Evolutionary conservation across 2,113 vertebrate genomes (phyloP).

Genomic region (Takifugu bimaculatus): DNA sequence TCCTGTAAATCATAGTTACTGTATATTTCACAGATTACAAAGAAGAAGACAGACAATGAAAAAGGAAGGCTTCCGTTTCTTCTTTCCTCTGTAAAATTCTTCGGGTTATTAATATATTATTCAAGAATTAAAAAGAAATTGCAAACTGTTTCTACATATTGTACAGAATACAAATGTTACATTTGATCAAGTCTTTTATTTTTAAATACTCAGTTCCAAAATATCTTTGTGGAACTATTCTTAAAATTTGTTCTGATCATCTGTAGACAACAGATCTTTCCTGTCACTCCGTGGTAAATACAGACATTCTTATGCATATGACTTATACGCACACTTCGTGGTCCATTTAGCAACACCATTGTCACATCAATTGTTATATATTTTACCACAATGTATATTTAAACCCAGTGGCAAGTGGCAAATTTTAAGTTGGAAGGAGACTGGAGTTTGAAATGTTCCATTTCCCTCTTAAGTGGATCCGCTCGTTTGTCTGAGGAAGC

Average conservation of each 20-base stretch:
- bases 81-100: conserved; percentile 63
- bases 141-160: conserved; percentile 73
- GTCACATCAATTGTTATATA: conserved; percentile 70
- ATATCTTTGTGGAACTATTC: conserved; percentile 53
- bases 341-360: conserved; percentile 75
- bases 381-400: conserved; percentile 76
- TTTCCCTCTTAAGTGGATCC: conserved; percentile 29
- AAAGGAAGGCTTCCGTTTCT: conserved; percentile 48
- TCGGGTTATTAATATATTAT: conserved; percentile 61
- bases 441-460: conserved; percentile 14
- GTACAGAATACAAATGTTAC: conserved; percentile 54
- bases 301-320: conserved; percentile 57
- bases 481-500: conserved; percentile 31
- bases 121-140: conserved; percentile 41
- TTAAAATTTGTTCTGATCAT: conserved; percentile 37
- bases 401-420: conserved; percentile 48
- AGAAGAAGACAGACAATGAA: conserved; percentile 21
- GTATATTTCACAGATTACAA: conserved; percentile 66
- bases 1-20: conserved; percentile 67
- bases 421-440: conserved; percentile 1
- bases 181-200: conserved; percentile 68
- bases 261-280: conserved; percentile 42
- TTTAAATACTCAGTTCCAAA: conserved; percentile 42
- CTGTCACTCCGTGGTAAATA: conserved; percentile 47
- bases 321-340: conserved; percentile 70